These are phyloP conservation scores for Australoheros scitulus DNA, from an alignment of 2,113 vertebrate genomes.

Conservation along the genomic window DNA sequence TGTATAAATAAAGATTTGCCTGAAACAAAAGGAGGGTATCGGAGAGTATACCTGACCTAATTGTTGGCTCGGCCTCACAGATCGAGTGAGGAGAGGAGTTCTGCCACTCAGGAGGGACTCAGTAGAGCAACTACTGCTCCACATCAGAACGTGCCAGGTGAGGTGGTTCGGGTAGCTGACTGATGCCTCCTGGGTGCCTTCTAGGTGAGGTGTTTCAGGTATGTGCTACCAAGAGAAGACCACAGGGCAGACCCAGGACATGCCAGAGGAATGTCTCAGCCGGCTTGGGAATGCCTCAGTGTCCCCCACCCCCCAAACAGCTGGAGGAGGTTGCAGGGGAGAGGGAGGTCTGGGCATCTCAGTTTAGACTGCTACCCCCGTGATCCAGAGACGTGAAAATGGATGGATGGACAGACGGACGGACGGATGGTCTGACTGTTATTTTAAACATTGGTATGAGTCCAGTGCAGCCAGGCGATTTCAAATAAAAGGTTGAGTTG, in stretches of 20 bases:
- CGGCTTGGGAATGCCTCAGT: no score
- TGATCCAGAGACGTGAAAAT: neutral
- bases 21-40: neutral
- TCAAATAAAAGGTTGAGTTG: neutral
- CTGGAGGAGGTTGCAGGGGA: no score
- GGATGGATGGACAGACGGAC: neutral
- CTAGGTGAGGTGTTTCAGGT: neutral
- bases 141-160: neutral
- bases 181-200: neutral
- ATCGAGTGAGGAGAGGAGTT: neutral
- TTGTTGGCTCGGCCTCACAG: accelerated
- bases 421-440: no score
- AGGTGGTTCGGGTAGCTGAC: neutral
- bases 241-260: neutral
- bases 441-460: no score
- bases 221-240: neutral
- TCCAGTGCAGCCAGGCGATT: no score
- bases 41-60: no score
- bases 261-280: no score
- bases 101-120: neutral
- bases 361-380: neutral
- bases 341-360: neutral
- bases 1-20: no score
- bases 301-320: no score
- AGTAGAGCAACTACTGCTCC: neutral